Base-by-base conservation (phyloP, 2,797 vertebrate genomes). In the Anolis apletophallus region DNA sequence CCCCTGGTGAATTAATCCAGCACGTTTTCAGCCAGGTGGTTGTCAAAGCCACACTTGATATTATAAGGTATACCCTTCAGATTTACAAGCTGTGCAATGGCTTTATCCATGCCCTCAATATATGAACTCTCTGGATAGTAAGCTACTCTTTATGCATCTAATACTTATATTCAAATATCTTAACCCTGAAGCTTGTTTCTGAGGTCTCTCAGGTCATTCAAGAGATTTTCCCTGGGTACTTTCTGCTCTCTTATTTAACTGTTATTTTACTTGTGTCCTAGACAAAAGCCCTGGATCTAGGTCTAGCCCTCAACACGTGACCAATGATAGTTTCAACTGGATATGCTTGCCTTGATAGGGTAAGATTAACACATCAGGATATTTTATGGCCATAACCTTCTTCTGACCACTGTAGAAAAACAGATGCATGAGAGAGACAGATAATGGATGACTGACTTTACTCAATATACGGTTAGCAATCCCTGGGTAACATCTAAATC, bases 281-380 rank as follows among this genome's bases (percentile, higher is more conserved):
- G 52, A 34, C 71, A 29, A 74, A 8, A 67, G 9, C 17, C 36
- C 57, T 73, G 17, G 81, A 7, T 72, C 46, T 61, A 16, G 57
- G 67, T 19, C 72, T 55, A 86, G 67, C 16, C 32, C 85, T 74
- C 71, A 55, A 21, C 40, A 40, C 54, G 74, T 77, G 77, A 61
- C 52, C 85, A 36, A 26, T 50, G 50, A 90, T 90, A 90, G 80
- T 54, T 36, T 80, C 26, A 84, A 80, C 2, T 17, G 64, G 52
- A 59, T 88, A 89, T 86, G 87, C 88, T 83, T 76, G 88, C 64
- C 57, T 68, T 2, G 76, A 46, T 50, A 88, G 89, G 89, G 80
- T 12, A 57, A 87, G 29, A 57, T 29, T 57, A 69, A 36, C 46
- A 77, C 64, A 88, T 82, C 34, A 72, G 81, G 79, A 32, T 78